Evolutionary conservation across 2,797 vertebrate species (phyloP), one percentile per base, ranked within the genome.

Genomic region (Peromyscus attwateri): DNA sequence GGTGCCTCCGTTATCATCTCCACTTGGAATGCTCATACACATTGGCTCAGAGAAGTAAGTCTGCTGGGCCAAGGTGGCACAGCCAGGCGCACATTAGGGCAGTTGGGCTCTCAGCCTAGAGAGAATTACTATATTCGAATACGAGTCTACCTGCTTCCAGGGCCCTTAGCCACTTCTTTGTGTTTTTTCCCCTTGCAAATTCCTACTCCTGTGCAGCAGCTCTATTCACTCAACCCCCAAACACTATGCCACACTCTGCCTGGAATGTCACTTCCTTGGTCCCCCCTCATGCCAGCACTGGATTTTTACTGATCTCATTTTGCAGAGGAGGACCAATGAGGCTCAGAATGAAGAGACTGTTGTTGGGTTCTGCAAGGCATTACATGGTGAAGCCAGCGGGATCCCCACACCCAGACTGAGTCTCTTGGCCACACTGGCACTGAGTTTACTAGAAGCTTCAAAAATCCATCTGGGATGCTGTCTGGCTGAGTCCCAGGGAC

Each of bases 1-100:
- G 16, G 4, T 29, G 40, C 52, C 10, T 37, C n/a, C 43, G 43
- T 87, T 80, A 70, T 34, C 77, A 29, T 19, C 75, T 89, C 52
- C 34, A 10, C 37, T 68, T 89, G 79, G 55, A 75, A 64, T 60
- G 77, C 62, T 52, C 66, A 55, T 62, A 64, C 75, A 91, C 17
- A 92, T 49, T 71, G 87, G 40, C 23, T 80, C 70, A 37, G 70
- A 95, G 79, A 83, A 95, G 79, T 55, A 43, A 62, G 40, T 21
- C 27, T 88, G 66, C 55, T 60, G 34, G 37, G n/a, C 57, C 6
- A 2, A 93, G 49, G 8, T 81, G 66, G 91, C 31, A 82, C 14
- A 66, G 79, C n/a, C 49, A 43, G 57, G 89, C 62, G 29, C 46
- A 92, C 31, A 87, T n/a, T 46, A 23, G 49, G 68, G 76, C 87